These are phyloP conservation scores for Centrocercus urophasianus DNA, from an alignment of 2,113 vertebrate genomes.

Conservation along the genomic window DNA sequence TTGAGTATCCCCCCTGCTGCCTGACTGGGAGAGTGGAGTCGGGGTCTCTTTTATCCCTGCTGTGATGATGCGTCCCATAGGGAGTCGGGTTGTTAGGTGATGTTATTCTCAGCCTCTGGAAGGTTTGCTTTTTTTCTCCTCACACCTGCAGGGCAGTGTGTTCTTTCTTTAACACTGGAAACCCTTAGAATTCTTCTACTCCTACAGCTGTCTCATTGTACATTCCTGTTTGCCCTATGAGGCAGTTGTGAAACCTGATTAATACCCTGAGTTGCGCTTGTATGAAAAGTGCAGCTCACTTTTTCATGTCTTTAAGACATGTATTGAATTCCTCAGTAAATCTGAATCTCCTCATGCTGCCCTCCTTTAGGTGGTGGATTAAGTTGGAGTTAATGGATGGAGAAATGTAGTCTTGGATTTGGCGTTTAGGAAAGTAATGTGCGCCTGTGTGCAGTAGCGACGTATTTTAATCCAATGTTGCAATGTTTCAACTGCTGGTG, in stretches of 20 bases:
- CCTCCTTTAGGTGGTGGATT: background rate
- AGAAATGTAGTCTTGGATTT: background rate
- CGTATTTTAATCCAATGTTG: background rate
- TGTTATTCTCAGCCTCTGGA: background rate
- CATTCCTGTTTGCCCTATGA: accelerated
- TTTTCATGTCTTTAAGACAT: background rate
- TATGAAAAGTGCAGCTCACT: background rate
- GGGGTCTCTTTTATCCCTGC: background rate
- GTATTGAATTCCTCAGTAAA: background rate
- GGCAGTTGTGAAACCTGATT: background rate
- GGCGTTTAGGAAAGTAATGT: background rate
- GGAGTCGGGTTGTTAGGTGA: background rate
- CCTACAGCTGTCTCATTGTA: background rate
- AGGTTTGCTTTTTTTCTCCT: background rate
- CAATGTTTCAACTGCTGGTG: background rate
- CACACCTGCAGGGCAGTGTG: too few species aligned
- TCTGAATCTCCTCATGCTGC: background rate
- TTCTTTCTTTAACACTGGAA: background rate
- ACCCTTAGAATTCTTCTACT: background rate
- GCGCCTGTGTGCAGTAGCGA: background rate
- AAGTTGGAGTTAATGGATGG: background rate
- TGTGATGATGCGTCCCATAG: accelerated
- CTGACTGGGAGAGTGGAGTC: background rate
- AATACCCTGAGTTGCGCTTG: background rate
- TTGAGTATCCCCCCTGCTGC: background rate